phyloP scores from a whole-genome alignment of 2,797 vertebrate genomes.

The Aeoliscus strigatus region DNA sequence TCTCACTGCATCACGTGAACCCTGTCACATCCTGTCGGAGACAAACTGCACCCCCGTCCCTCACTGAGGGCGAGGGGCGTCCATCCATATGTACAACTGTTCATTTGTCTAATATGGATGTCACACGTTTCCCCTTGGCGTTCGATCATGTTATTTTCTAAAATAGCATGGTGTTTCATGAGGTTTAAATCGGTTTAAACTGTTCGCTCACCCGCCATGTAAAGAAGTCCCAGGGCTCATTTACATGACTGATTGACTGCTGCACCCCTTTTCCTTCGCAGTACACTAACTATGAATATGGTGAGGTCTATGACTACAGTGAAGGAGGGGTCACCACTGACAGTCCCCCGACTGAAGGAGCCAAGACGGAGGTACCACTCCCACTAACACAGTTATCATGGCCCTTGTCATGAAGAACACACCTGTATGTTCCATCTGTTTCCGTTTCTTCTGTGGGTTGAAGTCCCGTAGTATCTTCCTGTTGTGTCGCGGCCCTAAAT shows the following conservation, averaged over 20 bases:
- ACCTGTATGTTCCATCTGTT: not conserved
- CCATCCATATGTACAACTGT: conserved; percentile 25
- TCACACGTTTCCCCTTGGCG: conserved; percentile 1
- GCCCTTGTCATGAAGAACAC: conserved; percentile 10
- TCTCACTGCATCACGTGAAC: conserved; percentile 37
- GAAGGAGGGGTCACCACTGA: conserved; percentile 83
- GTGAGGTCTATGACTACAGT: conserved; percentile 85
- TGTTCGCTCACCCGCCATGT: conserved; percentile 37
- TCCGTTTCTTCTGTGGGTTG: no score
- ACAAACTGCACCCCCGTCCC: conserved; percentile 18
- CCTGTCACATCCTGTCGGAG: conserved; percentile 41
- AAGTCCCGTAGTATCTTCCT: not conserved
- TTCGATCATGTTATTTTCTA: conserved; percentile 24
- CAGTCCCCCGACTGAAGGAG: conserved; percentile 77
- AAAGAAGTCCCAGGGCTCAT: conserved; percentile 40
- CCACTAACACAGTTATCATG: conserved; percentile 19
- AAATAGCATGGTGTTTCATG: conserved; percentile 23
- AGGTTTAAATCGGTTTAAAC: conserved; percentile 7
- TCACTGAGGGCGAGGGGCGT: not conserved
- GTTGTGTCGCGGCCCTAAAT: no score
- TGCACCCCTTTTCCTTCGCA: conserved; percentile 72
- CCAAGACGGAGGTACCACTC: conserved; percentile 83
- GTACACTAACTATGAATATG: conserved; percentile 90
- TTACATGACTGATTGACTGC: conserved; percentile 59
- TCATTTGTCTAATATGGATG: conserved; percentile 30